phyloP scores from a whole-genome alignment of 2,888 invertebrate genomes.

The Hemithea aestivaria region DNA sequence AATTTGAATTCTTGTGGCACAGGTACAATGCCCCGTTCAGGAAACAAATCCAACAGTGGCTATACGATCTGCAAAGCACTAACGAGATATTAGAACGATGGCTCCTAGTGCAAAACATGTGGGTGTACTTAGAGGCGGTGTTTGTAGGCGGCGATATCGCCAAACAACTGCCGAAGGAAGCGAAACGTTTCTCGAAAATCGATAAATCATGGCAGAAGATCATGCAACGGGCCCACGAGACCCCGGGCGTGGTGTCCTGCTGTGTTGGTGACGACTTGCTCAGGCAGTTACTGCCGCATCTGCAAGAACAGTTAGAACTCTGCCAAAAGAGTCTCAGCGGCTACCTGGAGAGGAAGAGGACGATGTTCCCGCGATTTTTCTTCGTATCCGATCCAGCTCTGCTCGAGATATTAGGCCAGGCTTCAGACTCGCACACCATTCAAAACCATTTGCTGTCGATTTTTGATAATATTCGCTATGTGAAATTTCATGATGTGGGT shows the following conservation, averaged over 20 bases:
- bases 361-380: constrained; percentile 96
- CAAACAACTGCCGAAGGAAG: constrained; percentile 97
- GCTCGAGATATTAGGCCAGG: constrained; percentile 93
- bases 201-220: constrained; percentile 99
- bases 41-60: constrained; percentile 97
- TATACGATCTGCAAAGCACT: constrained; percentile 94
- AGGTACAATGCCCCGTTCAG: constrained; percentile 97
- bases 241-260: constrained; percentile 96
- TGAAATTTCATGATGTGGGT: constrained; percentile 95
- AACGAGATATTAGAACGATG: constrained; percentile 98
- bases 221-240: constrained; percentile 97
- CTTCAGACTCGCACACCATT: constrained; percentile 96
- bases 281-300: constrained; percentile 93
- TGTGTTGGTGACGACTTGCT: constrained; percentile 97
- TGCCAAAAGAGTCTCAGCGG: constrained; percentile 98
- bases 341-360: constrained; percentile 93
- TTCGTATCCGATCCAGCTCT: constrained; percentile 96
- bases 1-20: constrained; percentile 20
- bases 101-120: constrained; percentile 98
- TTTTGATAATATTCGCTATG: constrained; percentile 96
- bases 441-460: constrained; percentile 97
- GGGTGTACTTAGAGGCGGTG: constrained; percentile 98
- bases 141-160: constrained; percentile 99
- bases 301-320: constrained; percentile 96
- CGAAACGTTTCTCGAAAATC: constrained; percentile 96